Base-by-base conservation (phyloP, 1,140 invertebrate species). In the Calephelis nemesis region DNA sequence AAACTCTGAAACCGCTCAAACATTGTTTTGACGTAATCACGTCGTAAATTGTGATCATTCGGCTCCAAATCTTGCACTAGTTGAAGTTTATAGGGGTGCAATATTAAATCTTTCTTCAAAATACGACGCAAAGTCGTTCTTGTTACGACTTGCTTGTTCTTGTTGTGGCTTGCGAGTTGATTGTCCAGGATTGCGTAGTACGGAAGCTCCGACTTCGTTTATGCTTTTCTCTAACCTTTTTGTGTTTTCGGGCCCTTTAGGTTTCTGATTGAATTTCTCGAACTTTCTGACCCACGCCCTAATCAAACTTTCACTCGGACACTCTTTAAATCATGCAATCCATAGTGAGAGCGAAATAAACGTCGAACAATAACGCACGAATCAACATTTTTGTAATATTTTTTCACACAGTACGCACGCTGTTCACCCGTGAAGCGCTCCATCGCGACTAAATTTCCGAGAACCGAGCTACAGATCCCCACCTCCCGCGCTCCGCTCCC, bases 71-170 rank as follows among this genome's bases (percentile, higher is more conserved):
- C 69, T 71, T 74, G 68, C 39, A 73, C 52, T 13, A 71, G 48
- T 50, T 73, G 66, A 72, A 76, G 64, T 73, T 76, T 76, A 49
- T 73, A 71, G 10, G 65, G 47, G 60, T 71, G 67, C 47, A 74
- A 47, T 9, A 63, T 60, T 65, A 72, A 54, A 58, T 70, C 65
- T 19, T 19, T 19, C 4, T 65, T 30, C 48, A 68, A 69, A 71
- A 70, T 73, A 4, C 58, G 63, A 10, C 42, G 47, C 62, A 73
- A 63, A 63, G 62, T 47, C 39, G 40, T 63, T 63, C 62, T 64
- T 48, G 63, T 48, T 48, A 64, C 63, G 4, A 45, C 5, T 11
- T 48, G 45, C n/a, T 48, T n/a, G 48, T n/a, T n/a, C n/a, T n/a
- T n/a, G 63, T 45, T 49, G 63, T 19, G 45, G 63, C 45, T 64